Evolutionary conservation across 2,888 invertebrate genomes (phyloP).

Genomic region (Andrena flavipes): DNA sequence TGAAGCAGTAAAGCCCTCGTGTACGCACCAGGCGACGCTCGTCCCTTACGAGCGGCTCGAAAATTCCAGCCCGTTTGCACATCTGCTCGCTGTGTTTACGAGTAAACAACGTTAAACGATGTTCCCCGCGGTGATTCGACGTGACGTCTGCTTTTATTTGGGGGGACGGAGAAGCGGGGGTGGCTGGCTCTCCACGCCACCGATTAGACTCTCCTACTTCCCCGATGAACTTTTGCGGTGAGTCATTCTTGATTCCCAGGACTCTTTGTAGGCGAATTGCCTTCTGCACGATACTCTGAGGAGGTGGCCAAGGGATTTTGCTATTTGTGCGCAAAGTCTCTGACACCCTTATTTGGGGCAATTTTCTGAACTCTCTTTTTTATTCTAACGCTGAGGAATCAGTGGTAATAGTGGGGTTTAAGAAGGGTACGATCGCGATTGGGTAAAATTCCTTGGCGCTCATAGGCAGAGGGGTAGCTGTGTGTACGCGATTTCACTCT

Average conservation of each 20-base stretch:
- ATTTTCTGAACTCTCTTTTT: too few species aligned
- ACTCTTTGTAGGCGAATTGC: background rate
- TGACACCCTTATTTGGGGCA: too few species aligned
- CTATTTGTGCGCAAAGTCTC: background rate
- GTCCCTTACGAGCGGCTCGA: constrained; percentile 18
- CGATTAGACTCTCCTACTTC: constrained; percentile 49
- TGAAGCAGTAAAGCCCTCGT: constrained; percentile 33
- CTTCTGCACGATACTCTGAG: constrained; percentile 16
- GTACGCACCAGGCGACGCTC: constrained; percentile 16
- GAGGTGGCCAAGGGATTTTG: constrained; percentile 3
- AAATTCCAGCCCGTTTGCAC: constrained; percentile 25
- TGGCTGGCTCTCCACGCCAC: constrained; percentile 26
- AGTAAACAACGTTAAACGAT: constrained; percentile 50
- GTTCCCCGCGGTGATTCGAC: constrained; percentile 47
- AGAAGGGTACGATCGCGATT: background rate
- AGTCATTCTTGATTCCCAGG: constrained; percentile 27
- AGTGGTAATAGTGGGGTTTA: background rate
- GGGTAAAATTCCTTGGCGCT: background rate
- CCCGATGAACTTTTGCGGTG: constrained; percentile 34
- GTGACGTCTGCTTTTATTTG: constrained; percentile 33
- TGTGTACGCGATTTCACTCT: constrained; percentile 21
- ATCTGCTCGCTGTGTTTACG: constrained; percentile 44
- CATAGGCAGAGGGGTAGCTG: background rate
- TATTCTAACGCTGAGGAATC: too few species aligned
- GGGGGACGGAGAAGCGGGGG: constrained; percentile 29